These are phyloP conservation scores for Notodonta dromedarius DNA, from an alignment of 2,888 invertebrate genomes.

Conservation along the genomic window DNA sequence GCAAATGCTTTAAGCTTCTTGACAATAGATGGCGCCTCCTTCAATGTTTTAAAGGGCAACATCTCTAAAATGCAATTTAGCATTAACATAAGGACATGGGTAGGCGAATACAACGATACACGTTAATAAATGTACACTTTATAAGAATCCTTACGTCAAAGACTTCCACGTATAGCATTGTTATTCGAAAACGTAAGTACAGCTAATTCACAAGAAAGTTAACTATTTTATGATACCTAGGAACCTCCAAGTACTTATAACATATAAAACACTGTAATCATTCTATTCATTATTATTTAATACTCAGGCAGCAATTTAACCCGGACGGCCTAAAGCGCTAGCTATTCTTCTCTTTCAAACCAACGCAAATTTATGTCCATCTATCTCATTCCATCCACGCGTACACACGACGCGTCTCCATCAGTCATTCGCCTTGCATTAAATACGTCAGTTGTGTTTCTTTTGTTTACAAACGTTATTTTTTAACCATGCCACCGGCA, in stretches of 20 bases:
- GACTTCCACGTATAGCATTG: no score
- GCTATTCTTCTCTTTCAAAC: constrained; percentile 27
- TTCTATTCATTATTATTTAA: constrained; percentile 12
- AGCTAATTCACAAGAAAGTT: no score
- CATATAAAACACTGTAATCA: neutral
- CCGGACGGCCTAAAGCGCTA: constrained; percentile 11
- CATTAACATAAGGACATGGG: no score
- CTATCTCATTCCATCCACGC: constrained; percentile 12
- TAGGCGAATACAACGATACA: no score
- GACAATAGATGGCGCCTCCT: constrained; percentile 23
- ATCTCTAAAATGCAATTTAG: no score
- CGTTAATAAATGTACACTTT: no score
- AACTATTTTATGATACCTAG: no score
- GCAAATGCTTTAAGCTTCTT: constrained; percentile 13
- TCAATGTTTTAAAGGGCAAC: no score
- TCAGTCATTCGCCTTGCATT: constrained; percentile 49
- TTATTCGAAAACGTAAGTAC: no score
- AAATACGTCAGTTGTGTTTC: constrained; percentile 47
- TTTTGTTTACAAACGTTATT: constrained; percentile 29
- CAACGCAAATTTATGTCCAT: constrained; percentile 4
- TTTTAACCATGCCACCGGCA: constrained; percentile 37
- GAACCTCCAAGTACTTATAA: no score
- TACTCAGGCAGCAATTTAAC: constrained; percentile 5
- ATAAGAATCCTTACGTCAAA: no score
- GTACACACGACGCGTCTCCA: constrained; percentile 25